These are phyloP conservation scores for Labeo rohita DNA, from an alignment of 2,113 vertebrate genomes.

Conservation along the genomic window DNA sequence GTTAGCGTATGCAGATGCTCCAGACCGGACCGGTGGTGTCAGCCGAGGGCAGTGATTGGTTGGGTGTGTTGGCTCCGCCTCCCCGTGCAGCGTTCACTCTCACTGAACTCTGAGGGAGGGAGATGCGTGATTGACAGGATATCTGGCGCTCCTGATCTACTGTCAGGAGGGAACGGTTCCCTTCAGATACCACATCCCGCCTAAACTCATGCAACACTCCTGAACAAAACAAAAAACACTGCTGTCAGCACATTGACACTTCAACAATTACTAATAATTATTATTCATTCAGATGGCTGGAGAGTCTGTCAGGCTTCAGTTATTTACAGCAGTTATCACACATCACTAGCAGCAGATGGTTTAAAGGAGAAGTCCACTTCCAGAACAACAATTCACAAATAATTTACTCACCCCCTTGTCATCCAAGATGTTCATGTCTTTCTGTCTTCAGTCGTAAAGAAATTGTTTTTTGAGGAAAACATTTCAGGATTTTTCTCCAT, in stretches of 20 bases:
- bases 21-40: neutral
- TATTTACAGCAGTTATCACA: no score
- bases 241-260: neutral
- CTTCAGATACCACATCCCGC: conserved; percentile 98
- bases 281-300: no score
- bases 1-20: conserved; percentile 52
- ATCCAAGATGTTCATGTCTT: no score
- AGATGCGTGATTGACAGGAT: conserved; percentile 51
- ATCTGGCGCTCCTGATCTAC: conserved; percentile 52
- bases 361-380: no score
- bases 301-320: no score
- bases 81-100: neutral
- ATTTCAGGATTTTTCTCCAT: no score
- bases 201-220: conserved; percentile 94
- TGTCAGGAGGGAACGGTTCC: conserved; percentile 96
- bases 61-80: conserved; percentile 49
- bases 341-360: no score
- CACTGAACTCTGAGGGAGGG: neutral
- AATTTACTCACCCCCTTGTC: no score
- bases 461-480: no score
- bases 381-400: no score
- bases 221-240: conserved; percentile 60
- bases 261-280: no score
- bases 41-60: conserved; percentile 62
- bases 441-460: no score